Conservation (phyloP, 2,113 vertebrate genomes). For the Polypterus bichir region DNA sequence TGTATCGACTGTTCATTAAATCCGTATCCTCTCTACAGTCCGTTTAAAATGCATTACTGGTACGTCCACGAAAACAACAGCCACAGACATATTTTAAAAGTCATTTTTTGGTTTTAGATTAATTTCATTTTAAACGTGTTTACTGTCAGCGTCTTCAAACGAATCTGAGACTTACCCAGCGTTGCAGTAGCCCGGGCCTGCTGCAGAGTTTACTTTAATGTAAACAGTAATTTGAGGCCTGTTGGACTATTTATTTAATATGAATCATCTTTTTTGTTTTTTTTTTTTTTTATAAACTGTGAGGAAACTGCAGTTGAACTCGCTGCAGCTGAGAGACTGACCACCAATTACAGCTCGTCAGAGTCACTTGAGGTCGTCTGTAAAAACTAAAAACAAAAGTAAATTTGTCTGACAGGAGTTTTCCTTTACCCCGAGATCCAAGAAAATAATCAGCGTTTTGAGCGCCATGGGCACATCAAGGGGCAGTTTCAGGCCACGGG, state of each 20-base stretch:
- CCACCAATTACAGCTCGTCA: constrained; percentile 6
- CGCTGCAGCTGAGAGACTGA: constrained; percentile 1
- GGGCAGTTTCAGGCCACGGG: neutral
- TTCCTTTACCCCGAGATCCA: constrained; percentile 2
- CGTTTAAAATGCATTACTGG: no score
- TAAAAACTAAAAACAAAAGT: neutral
- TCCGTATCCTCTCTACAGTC: no score
- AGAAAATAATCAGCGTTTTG: neutral
- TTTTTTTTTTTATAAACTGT: neutral
- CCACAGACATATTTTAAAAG: no score
- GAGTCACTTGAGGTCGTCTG: constrained; percentile 5
- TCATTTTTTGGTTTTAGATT: no score
- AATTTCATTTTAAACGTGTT: no score
- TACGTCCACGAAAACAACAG: no score
- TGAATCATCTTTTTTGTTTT: no score
- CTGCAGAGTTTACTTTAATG: constrained; percentile 38
- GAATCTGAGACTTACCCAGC: no score
- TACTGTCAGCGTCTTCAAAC: no score
- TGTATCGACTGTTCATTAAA: no score
- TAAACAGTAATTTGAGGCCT: constrained; percentile 28
- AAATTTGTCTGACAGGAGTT: neutral
- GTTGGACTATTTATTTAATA: neutral
- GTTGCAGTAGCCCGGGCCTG: no score
- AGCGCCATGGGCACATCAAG: neutral
- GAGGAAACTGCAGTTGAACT: constrained; percentile 3